phyloP scores from a whole-genome alignment of 2,888 invertebrate species.

The Leptinotarsa peninsularis region DNA sequence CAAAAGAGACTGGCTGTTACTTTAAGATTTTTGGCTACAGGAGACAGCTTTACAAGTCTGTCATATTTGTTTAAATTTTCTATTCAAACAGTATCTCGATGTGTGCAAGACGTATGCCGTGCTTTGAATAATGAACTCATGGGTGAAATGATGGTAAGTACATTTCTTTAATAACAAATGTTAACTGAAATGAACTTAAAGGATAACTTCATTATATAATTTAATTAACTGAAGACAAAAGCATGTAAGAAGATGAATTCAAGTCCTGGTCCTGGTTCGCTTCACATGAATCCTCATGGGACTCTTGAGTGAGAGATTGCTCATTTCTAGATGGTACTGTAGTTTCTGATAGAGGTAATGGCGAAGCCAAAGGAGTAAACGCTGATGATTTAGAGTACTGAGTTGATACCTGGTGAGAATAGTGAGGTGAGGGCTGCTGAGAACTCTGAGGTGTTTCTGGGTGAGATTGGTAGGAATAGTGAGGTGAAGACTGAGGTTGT shows the following conservation, averaged over 20 bases:
- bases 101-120: slow-evolving; percentile 34
- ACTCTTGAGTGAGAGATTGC: not conserved
- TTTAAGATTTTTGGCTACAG: slow-evolving; percentile 36
- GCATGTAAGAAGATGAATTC: slow-evolving; percentile 19
- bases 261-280: slow-evolving; percentile 6
- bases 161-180: slow-evolving; percentile 5
- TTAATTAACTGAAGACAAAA: not conserved
- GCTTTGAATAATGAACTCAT: slow-evolving; percentile 32
- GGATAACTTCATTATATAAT: slow-evolving; percentile 1
- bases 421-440: not conserved
- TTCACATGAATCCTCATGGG: slow-evolving; percentile 12
- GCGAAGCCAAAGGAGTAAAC: not conserved
- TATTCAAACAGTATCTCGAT: slow-evolving; percentile 33
- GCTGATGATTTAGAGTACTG: not conserved
- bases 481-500: slow-evolving; percentile 1
- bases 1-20: slow-evolving; percentile 35
- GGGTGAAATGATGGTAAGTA: slow-evolving; percentile 32
- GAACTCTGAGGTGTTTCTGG: not conserved
- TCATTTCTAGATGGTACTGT: slow-evolving; percentile 1
- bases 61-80: slow-evolving; percentile 37
- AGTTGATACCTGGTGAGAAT: not conserved
- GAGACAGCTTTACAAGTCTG: slow-evolving; percentile 37
- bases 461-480: slow-evolving; percentile 5
- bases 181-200: slow-evolving; percentile 11
- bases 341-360: not conserved